These are phyloP conservation scores for Cochlearius cochlearius DNA, from an alignment of 2,113 vertebrate genomes.

Conservation along the genomic window DNA sequence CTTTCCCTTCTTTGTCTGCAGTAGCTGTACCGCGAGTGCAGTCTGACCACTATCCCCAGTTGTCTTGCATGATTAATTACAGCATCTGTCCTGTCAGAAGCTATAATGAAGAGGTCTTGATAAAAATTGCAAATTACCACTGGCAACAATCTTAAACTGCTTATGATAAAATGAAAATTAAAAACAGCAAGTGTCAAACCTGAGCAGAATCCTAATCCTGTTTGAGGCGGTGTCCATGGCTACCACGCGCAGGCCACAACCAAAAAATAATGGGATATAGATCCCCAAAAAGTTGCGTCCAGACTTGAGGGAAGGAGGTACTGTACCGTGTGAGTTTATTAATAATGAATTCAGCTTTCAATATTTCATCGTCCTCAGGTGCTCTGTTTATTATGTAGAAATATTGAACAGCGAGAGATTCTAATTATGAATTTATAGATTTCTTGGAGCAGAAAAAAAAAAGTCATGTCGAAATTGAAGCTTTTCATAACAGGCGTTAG, in stretches of 20 bases:
- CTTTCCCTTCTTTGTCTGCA: constrained; percentile 10
- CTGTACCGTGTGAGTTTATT: constrained; percentile 80
- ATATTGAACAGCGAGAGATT: constrained; percentile 85
- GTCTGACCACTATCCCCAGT: constrained; percentile 86
- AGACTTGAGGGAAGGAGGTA: constrained; percentile 84
- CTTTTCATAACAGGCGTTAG: constrained; percentile 68
- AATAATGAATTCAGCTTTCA: constrained; percentile 87
- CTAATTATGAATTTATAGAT: constrained; percentile 79
- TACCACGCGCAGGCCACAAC: constrained; percentile 72
- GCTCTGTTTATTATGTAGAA: constrained; percentile 88
- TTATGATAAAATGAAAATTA: constrained; percentile 99
- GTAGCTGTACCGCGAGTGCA: constrained; percentile 72
- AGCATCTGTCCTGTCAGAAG: constrained; percentile 99
- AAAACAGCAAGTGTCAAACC: constrained; percentile 91
- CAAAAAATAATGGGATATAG: constrained; percentile 72
- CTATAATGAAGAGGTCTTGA: constrained; percentile 95
- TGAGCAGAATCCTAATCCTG: constrained; percentile 92
- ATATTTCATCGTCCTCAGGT: constrained; percentile 86
- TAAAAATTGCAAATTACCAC: constrained; percentile 97
- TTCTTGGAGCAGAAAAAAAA: constrained; percentile 68
- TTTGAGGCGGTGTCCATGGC: constrained; percentile 72
- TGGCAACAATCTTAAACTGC: constrained; percentile 98
- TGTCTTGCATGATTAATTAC: constrained; percentile 97
- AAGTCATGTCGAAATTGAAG: constrained; percentile 55
- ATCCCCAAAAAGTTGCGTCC: constrained; percentile 78